These are phyloP conservation scores for Eulithis testata DNA, from an alignment of 2,888 invertebrate species.

Conservation along the genomic window DNA sequence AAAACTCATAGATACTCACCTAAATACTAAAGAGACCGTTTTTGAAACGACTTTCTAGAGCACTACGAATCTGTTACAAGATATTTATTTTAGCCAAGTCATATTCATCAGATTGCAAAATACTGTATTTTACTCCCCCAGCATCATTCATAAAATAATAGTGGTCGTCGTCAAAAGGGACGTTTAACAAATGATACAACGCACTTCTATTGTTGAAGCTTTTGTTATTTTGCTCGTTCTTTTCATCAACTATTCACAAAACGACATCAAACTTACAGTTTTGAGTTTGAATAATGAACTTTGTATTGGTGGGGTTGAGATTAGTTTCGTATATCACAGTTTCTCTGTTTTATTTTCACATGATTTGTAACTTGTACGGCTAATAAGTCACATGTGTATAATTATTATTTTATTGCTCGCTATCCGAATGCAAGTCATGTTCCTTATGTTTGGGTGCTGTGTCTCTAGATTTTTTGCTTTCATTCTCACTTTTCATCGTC, in stretches of 20 bases:
- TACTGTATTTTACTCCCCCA: conserved; percentile 63
- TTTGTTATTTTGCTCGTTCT: conserved; percentile 76
- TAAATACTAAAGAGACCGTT: too few species aligned
- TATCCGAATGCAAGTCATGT: conserved; percentile 76
- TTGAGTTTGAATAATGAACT: conserved; percentile 22
- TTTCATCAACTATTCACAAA: conserved; percentile 50
- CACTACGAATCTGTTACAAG: conserved; percentile 1
- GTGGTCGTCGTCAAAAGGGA: conserved; percentile 81
- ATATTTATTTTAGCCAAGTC: conserved; percentile 38
- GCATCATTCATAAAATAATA: conserved; percentile 82
- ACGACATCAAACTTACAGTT: conserved; percentile 46
- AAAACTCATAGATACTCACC: too few species aligned
- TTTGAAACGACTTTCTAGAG: background rate
- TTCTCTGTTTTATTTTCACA: conserved; percentile 61
- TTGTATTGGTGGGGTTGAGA: conserved; percentile 18
- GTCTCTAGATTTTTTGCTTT: conserved; percentile 59
- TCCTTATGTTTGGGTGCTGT: conserved; percentile 67
- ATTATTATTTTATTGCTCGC: conserved; percentile 82
- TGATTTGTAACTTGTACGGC: conserved; percentile 69
- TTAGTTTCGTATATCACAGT: conserved; percentile 35
- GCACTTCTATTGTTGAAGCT: conserved; percentile 79
- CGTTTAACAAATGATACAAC: conserved; percentile 83
- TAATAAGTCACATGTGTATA: conserved; percentile 83
- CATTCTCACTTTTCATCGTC: conserved; percentile 59
- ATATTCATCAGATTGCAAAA: conserved; percentile 58